A percentile compares a stretch with the other conserved stretches of the same genome.
Conservation (phyloP, 64 coral and sea anemone genomes). For the Porites australiensis region DNA sequence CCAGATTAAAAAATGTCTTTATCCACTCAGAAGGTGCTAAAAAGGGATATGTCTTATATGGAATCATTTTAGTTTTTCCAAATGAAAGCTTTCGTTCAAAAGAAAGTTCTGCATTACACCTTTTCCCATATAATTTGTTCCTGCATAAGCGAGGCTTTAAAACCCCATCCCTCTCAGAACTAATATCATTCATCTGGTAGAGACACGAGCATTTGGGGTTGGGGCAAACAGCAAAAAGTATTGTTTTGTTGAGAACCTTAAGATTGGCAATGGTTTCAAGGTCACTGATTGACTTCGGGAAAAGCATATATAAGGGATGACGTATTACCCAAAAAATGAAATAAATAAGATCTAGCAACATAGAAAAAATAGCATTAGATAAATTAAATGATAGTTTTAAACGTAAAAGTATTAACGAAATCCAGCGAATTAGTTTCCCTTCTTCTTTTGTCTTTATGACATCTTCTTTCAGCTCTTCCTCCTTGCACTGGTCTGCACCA, state of each 20-base stretch:
- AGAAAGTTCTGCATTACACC: neutral
- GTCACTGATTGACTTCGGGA: neutral
- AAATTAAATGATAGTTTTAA: neutral
- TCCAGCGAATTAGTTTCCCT: neutral
- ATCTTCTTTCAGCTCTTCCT: too few relatives aligned
- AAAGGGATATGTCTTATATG: constrained; percentile 13
- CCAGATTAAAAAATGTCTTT: neutral
- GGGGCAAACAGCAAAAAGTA: neutral
- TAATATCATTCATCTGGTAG: neutral
- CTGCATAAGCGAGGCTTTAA: too few relatives aligned
- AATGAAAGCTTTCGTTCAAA: neutral
- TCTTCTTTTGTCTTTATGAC: neutral
- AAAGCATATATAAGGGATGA: neutral
- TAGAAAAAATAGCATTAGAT: neutral
- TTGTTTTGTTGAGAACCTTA: neutral
- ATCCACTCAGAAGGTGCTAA: neutral
- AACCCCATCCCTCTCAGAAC: neutral
- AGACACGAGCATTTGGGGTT: neutral
- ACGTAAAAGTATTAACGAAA: neutral
- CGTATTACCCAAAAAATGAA: neutral
- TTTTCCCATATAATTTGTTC: neutral
- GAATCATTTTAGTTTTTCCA: constrained; percentile 3
- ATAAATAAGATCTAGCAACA: neutral
- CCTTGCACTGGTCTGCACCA: too few relatives aligned
- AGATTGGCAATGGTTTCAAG: neutral